These are phyloP conservation scores for Mallotus villosus DNA, from an alignment of 2,797 vertebrate species.

Conservation along the genomic window DNA sequence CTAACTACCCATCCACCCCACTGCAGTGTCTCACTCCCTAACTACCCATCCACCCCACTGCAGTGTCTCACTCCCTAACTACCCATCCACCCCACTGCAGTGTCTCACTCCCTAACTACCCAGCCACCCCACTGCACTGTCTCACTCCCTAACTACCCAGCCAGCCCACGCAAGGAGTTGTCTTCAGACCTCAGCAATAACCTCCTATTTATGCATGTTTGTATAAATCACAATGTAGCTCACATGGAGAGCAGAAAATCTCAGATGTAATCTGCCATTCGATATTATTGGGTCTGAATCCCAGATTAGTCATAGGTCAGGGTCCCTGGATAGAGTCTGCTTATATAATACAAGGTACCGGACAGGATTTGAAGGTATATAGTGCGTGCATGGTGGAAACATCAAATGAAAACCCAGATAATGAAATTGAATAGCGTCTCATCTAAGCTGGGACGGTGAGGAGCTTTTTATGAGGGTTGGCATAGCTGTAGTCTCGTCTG, in stretches of 20 bases:
- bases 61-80: too few species aligned
- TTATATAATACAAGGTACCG: not conserved
- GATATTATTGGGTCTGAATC: constrained; percentile 36
- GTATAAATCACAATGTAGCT: not conserved
- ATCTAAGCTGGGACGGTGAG: not conserved
- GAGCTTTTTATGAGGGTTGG: constrained; percentile 2
- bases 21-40: too few species aligned
- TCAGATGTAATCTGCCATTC: constrained; percentile 60
- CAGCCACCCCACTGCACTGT: too few species aligned
- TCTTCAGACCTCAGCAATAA: too few species aligned
- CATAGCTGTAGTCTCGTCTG: not conserved
- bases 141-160: too few species aligned
- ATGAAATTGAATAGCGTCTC: not conserved
- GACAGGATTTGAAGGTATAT: not conserved
- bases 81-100: not conserved
- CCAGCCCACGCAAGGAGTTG: not conserved
- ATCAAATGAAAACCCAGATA: not conserved
- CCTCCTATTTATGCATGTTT: not conserved
- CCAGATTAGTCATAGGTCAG: constrained; percentile 39
- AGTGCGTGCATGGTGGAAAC: not conserved
- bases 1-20: too few species aligned
- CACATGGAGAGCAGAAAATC: constrained; percentile 40
- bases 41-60: too few species aligned
- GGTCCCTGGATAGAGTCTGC: constrained; percentile 4
- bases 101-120: too few species aligned